Conservation (phyloP, 2,888 invertebrate species). For the Lottia gigantea region DNA sequence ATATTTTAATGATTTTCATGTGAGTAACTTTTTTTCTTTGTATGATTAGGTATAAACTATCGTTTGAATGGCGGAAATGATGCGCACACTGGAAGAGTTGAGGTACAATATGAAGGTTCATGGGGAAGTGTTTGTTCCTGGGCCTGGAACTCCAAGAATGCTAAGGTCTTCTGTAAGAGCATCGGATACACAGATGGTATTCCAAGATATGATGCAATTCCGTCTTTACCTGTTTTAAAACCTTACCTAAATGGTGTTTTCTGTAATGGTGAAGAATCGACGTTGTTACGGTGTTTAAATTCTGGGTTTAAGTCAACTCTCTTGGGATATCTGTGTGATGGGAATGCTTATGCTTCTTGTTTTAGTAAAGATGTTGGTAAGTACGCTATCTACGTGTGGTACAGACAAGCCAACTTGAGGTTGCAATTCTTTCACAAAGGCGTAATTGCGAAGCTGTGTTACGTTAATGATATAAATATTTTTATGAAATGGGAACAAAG, state of each 20-base stretch:
- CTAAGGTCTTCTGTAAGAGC: slow-evolving; percentile 50
- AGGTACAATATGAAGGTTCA: slow-evolving; percentile 52
- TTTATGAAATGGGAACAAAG: too few species aligned
- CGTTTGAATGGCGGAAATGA: slow-evolving; percentile 38
- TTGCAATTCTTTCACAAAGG: too few species aligned
- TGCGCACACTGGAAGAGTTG: slow-evolving; percentile 47
- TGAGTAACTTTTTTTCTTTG: slow-evolving; percentile 10
- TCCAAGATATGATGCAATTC: slow-evolving; percentile 36
- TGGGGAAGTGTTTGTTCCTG: slow-evolving; percentile 57
- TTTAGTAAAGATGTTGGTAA: slow-evolving; percentile 50
- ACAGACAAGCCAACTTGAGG: too few species aligned
- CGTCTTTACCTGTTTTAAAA: slow-evolving; percentile 25
- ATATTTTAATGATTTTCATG: too few species aligned
- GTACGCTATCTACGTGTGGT: slow-evolving; percentile 20
- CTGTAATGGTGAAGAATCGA: slow-evolving; percentile 50
- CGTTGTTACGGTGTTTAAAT: slow-evolving; percentile 53
- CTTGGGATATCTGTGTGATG: slow-evolving; percentile 44
- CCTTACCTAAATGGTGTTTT: slow-evolving; percentile 45
- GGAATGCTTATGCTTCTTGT: slow-evolving; percentile 55
- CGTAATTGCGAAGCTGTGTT: too few species aligned
- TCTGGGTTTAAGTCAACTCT: slow-evolving; percentile 54
- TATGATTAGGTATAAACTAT: slow-evolving; percentile 44
- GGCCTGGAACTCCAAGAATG: slow-evolving; percentile 52
- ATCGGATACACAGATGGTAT: slow-evolving; percentile 52
- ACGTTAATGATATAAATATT: too few species aligned